Evolutionary conservation across 2,888 invertebrate species (phyloP).

Genomic region (Pandemis cinnamomeana): DNA sequence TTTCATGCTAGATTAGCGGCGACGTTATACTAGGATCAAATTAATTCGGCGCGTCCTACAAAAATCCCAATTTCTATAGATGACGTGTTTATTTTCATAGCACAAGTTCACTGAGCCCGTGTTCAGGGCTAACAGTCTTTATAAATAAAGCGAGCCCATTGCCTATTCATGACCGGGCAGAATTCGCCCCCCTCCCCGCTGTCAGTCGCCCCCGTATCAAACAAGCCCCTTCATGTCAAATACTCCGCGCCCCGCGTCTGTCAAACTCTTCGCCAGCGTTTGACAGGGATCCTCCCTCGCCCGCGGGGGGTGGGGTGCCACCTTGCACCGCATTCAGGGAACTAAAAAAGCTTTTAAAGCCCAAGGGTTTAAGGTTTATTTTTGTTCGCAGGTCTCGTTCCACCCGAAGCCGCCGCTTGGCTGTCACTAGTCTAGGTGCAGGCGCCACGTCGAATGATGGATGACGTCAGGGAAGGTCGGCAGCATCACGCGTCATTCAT

Average conservation of each 20-base stretch:
- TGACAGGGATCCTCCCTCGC: conserved; percentile 84
- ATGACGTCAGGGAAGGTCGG: conserved; percentile 84
- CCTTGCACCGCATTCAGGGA: conserved; percentile 60
- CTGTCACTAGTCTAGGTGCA: conserved; percentile 83
- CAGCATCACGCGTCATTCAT: conserved; percentile 85
- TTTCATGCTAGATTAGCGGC: conserved; percentile 39
- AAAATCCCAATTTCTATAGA: conserved; percentile 53
- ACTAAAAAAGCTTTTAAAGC: fast-evolving
- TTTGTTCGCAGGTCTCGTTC: conserved; percentile 46
- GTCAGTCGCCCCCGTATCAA: conserved; percentile 81
- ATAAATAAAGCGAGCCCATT: conserved; percentile 84
- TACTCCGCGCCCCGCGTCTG: conserved; percentile 84
- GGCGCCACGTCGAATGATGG: conserved; percentile 84
- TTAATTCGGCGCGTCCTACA: conserved; percentile 21
- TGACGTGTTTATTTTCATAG: conserved; percentile 72
- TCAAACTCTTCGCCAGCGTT: conserved; percentile 85
- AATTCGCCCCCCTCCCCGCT: conserved; percentile 74
- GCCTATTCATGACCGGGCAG: conserved; percentile 85
- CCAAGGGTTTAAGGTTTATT: conserved; percentile 48
- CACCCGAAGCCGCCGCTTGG: conserved; percentile 61
- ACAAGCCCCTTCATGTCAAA: conserved; percentile 85
- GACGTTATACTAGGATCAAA: conserved; percentile 24
- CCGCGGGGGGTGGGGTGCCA: conserved; percentile 78
- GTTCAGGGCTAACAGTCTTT: conserved; percentile 79
- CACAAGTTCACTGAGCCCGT: conserved; percentile 76